Evolutionary conservation across 2,797 vertebrate species (phyloP).

Genomic region (Typhlichthys eigenmanni): DNA sequence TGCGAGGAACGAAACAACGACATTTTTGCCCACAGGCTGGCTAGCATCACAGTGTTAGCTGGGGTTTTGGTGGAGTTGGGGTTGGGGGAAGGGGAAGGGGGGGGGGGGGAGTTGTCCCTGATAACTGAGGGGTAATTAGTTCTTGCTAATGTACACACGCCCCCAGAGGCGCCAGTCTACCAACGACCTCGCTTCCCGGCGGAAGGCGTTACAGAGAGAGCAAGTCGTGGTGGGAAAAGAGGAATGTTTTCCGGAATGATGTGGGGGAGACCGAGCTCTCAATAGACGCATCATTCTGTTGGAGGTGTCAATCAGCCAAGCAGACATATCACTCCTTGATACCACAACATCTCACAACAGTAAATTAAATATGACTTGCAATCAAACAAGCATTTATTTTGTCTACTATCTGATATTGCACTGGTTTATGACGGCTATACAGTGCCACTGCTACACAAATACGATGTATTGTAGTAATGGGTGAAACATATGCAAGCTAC

Average conservation of each 20-base stretch:
- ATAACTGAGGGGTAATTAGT: constrained; percentile 75
- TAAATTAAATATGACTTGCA: too few species aligned
- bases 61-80: background rate
- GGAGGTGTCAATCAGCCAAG: constrained; percentile 57
- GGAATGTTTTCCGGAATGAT: constrained; percentile 69
- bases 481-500: too few species aligned
- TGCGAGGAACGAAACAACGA: too few species aligned
- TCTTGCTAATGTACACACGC: constrained; percentile 56
- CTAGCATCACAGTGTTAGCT: too few species aligned
- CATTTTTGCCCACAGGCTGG: too few species aligned
- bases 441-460: too few species aligned
- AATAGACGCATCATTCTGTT: constrained; percentile 30
- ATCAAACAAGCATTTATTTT: too few species aligned
- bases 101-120: constrained; percentile 52
- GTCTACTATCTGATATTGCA: too few species aligned
- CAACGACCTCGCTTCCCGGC: constrained; percentile 70
- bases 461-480: too few species aligned
- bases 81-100: constrained; percentile 54
- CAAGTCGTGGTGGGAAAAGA: constrained; percentile 70
- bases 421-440: too few species aligned
- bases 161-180: constrained; percentile 54
- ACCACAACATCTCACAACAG: background rate
- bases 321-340: background rate
- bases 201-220: constrained; percentile 58
- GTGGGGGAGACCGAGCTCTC: constrained; percentile 55